Conservation (phyloP, 2,797 vertebrate genomes). For the Gallinago stenura region DNA sequence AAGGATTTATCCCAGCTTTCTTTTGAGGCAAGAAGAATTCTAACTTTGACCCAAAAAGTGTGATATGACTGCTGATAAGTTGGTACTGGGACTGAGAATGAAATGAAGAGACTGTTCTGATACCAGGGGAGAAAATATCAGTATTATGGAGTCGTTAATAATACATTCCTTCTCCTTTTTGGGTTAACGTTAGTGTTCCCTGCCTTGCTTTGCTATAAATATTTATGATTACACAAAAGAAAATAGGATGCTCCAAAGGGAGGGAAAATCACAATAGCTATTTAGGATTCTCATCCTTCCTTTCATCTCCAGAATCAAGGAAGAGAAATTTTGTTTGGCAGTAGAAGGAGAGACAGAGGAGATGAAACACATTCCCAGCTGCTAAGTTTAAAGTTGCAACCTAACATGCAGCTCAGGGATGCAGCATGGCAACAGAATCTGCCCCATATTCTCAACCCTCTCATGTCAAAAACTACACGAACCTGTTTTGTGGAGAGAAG, state of each 20-base stretch:
- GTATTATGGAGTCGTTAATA: conserved; percentile 6
- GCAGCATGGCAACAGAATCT: not conserved
- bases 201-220: conserved; percentile 42
- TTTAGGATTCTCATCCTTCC: conserved; percentile 4
- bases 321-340: not conserved
- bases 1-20: not conserved
- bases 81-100: not conserved
- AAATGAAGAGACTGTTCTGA: not conserved
- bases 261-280: conserved; percentile 19
- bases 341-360: not conserved
- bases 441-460: not conserved
- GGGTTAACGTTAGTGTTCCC: conserved; percentile 33
- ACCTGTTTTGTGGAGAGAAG: conserved; percentile 98
- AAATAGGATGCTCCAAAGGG: conserved; percentile 16
- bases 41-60: not conserved
- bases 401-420: not conserved
- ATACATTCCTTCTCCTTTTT: conserved; percentile 31
- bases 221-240: conserved; percentile 54
- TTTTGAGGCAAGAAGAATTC: not conserved
- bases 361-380: not conserved
- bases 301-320: not conserved
- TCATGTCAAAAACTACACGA: conserved; percentile 51
- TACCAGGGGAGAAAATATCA: conserved; percentile 2
- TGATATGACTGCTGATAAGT: not conserved
- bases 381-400: not conserved